A percentile compares a stretch with the other conserved stretches of the same genome.
Evolutionary conservation across 2,113 vertebrate species (phyloP).

Genomic region (Cyphomyrus discorhynchus): DNA sequence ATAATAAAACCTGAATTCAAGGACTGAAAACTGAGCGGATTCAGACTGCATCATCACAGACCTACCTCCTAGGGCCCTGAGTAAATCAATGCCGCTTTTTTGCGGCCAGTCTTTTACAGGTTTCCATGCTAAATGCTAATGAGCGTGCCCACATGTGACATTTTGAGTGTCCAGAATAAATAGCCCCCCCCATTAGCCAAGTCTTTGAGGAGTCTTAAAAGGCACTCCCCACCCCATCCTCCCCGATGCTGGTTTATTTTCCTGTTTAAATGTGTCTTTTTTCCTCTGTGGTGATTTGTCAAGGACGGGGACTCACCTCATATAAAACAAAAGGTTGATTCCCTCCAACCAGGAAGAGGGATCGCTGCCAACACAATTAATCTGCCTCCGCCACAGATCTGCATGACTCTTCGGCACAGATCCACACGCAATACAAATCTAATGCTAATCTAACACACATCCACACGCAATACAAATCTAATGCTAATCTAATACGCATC

Average conservation of each 20-base stretch:
- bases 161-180: conserved; percentile 70
- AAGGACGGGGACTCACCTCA: conserved; percentile 46
- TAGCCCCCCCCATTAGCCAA: conserved; percentile 60
- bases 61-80: conserved; percentile 47
- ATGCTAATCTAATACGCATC: not conserved
- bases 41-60: conserved; percentile 52
- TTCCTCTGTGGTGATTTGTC: conserved; percentile 54
- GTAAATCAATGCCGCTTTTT: conserved; percentile 59
- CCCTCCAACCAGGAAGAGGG: conserved; percentile 9
- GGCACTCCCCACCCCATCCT: conserved; percentile 48
- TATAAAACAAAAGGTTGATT: conserved; percentile 54
- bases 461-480: not conserved
- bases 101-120: conserved; percentile 52
- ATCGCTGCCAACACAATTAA: conserved; percentile 17
- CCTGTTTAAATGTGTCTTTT: conserved; percentile 14
- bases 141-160: conserved; percentile 58
- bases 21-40: conserved; percentile 51
- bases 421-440: not conserved
- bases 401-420: not conserved
- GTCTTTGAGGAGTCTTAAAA: conserved; percentile 66
- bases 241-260: conserved; percentile 50
- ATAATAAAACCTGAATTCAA: conserved; percentile 44
- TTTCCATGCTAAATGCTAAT: conserved; percentile 59
- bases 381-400: conserved; percentile 18
- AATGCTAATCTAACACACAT: not conserved